These are phyloP conservation scores for Drosophila anomalipes DNA, from an alignment of 2,888 invertebrate genomes.

Conservation along the genomic window DNA sequence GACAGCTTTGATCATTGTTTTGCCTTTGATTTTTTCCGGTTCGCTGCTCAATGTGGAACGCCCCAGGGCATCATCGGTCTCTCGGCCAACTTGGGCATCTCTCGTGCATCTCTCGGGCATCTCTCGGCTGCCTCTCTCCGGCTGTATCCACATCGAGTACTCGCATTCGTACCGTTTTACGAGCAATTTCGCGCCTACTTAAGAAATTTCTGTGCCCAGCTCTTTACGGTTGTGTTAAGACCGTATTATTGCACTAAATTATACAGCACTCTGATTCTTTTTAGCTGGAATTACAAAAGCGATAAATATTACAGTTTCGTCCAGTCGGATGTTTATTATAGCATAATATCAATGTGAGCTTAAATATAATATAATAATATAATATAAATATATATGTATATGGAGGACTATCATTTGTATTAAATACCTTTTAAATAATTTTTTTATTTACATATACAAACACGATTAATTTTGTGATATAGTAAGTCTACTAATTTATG, in stretches of 20 bases:
- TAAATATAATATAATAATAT: not conserved
- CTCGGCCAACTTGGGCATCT: not conserved
- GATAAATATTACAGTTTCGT: not conserved
- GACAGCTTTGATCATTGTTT: conserved; percentile 82
- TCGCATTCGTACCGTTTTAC: conserved; percentile 54
- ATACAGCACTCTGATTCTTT: conserved; percentile 25
- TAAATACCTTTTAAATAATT: not conserved
- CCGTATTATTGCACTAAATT: conserved; percentile 33
- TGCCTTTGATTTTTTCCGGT: conserved; percentile 82
- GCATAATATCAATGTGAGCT: not conserved
- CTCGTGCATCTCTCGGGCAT: conserved; percentile 1
- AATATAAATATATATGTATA: too few species aligned
- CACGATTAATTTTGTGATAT: not conserved
- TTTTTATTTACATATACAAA: not conserved
- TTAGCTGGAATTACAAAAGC: not conserved
- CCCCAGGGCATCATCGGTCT: conserved; percentile 28
- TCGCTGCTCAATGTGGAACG: conserved; percentile 56
- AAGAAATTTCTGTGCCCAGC: conserved; percentile 52
- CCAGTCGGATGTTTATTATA: not conserved
- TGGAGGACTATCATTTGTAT: not conserved
- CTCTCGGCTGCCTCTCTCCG: conserved; percentile 7
- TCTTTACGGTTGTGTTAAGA: conserved; percentile 35
- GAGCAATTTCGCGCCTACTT: conserved; percentile 77
- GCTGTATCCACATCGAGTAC: conserved; percentile 31
- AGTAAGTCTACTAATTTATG: not conserved